A percentile compares a stretch with the other conserved stretches of the same genome.
Evolutionary conservation across 1,140 invertebrate species (phyloP).

Genomic region (Bombus fervidus): DNA sequence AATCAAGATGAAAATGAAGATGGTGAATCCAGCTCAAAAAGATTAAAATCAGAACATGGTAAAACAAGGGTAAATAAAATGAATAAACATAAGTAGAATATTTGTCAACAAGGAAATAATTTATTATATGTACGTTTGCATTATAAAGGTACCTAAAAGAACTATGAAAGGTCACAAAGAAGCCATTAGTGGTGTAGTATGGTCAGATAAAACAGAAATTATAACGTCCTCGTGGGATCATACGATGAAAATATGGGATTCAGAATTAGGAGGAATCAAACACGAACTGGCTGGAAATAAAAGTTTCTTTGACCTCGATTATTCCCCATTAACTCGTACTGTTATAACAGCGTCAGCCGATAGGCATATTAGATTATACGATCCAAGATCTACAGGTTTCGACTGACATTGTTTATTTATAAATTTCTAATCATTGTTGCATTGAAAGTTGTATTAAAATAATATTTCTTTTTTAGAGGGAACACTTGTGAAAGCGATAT

Average conservation of each 20-base stretch:
- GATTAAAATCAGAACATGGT: constrained; percentile 75
- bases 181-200: constrained; percentile 91
- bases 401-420: constrained; percentile 2
- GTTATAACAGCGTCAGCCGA: constrained; percentile 95
- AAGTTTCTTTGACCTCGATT: constrained; percentile 94
- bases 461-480: constrained; percentile 87
- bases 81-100: constrained; percentile 18
- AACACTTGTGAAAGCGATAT: constrained; percentile 92
- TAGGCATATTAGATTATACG: constrained; percentile 94
- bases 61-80: constrained; percentile 74
- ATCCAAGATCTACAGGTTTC: constrained; percentile 92
- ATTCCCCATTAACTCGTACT: constrained; percentile 89
- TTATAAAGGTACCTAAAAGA: constrained; percentile 88
- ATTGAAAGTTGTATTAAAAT: constrained; percentile 1
- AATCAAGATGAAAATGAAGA: constrained; percentile 76
- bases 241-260: constrained; percentile 96
- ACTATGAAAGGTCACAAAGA: constrained; percentile 97
- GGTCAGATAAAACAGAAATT: constrained; percentile 90
- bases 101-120: constrained; percentile 14
- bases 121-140: constrained; percentile 22
- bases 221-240: constrained; percentile 98
- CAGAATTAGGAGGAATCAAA: constrained; percentile 91
- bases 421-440: constrained; percentile 1
- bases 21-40: constrained; percentile 82
- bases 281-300: constrained; percentile 94